phyloP scores from a whole-genome alignment of 2,888 invertebrate genomes.

The Mycalesis mineus region DNA sequence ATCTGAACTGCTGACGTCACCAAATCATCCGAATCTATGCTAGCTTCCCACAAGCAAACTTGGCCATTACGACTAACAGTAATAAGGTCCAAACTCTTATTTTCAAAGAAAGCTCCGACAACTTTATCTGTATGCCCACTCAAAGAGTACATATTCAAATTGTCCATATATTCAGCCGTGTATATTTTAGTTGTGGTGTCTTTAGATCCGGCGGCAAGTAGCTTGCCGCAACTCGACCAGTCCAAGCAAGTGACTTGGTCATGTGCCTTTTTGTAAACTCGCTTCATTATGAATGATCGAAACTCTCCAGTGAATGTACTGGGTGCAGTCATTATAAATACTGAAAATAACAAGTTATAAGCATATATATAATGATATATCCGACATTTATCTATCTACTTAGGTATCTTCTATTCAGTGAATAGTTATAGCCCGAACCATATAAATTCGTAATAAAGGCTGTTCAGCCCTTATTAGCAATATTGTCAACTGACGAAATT shows the following conservation, averaged over 20 bases:
- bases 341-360: constrained; percentile 59
- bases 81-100: constrained; percentile 88
- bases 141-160: constrained; percentile 86
- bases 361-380: too few species aligned
- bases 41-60: constrained; percentile 91
- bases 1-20: constrained; percentile 72
- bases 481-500: too few species aligned
- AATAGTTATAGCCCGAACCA: too few species aligned
- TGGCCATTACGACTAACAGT: constrained; percentile 91
- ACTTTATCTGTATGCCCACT: constrained; percentile 92
- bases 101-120: constrained; percentile 92
- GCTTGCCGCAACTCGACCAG: constrained; percentile 95
- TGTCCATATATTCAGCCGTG: constrained; percentile 84
- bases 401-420: too few species aligned
- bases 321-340: constrained; percentile 92
- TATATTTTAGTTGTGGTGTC: constrained; percentile 93
- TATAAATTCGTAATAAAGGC: too few species aligned
- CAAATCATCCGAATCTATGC: constrained; percentile 83
- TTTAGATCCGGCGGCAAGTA: constrained; percentile 93
- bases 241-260: constrained; percentile 92
- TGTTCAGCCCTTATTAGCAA: too few species aligned
- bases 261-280: constrained; percentile 88
- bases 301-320: constrained; percentile 88
- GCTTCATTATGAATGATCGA: constrained; percentile 91
- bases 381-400: too few species aligned